These are phyloP conservation scores for Bombus waltoni DNA, from an alignment of 1,140 invertebrate genomes.

Conservation along the genomic window DNA sequence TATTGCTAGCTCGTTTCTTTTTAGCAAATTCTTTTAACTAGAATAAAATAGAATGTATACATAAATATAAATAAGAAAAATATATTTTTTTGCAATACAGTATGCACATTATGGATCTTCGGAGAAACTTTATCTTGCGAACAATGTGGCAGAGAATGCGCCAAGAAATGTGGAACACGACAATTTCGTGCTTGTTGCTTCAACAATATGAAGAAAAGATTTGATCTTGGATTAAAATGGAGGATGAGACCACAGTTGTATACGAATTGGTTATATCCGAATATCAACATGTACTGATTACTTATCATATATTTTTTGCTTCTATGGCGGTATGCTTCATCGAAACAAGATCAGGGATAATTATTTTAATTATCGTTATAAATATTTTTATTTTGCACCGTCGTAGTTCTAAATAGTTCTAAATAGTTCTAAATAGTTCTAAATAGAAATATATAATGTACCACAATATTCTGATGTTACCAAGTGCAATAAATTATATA, in stretches of 20 bases:
- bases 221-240: not conserved
- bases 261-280: constrained; percentile 52
- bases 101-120: constrained; percentile 70
- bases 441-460: not conserved
- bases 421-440: no score
- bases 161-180: constrained; percentile 83
- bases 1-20: not conserved
- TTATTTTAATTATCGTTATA: not conserved
- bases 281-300: constrained; percentile 12
- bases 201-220: constrained; percentile 71
- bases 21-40: not conserved
- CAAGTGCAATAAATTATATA: not conserved
- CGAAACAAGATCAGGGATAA: constrained; percentile 29
- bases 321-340: not conserved
- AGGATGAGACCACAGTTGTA: constrained; percentile 19
- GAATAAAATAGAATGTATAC: no score
- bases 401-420: not conserved
- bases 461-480: not conserved
- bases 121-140: constrained; percentile 82
- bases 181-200: constrained; percentile 85
- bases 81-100: constrained; percentile 40
- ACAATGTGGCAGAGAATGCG: constrained; percentile 84
- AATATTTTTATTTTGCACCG: not conserved
- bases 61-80: no score
- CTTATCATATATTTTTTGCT: constrained; percentile 19